Evolutionary conservation across 2,113 vertebrate species (phyloP).

Genomic region (Andinoacara biseriatus): DNA sequence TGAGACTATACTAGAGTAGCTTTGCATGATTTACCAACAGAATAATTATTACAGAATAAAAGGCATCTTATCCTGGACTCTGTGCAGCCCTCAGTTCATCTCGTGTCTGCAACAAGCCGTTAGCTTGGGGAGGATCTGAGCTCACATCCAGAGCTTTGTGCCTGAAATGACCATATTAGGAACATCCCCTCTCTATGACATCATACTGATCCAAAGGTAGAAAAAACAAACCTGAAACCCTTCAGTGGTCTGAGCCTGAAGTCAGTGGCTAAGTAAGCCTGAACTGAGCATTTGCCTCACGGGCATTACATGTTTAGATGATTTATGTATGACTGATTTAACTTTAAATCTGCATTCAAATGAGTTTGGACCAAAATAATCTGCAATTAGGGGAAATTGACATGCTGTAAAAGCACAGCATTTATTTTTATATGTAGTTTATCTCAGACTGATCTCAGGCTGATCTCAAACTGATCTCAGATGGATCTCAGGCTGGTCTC

Average conservation of each 20-base stretch:
- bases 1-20: too few relatives aligned
- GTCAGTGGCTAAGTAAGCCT: neutral
- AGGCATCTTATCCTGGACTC: neutral
- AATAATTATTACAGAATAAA: neutral
- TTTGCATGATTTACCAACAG: neutral
- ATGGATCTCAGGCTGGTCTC: too few relatives aligned
- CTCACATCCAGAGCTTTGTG: neutral
- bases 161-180: neutral
- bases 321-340: neutral
- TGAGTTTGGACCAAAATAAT: too few relatives aligned
- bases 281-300: accelerated
- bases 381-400: too few relatives aligned
- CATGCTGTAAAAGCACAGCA: too few relatives aligned
- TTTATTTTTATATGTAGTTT: neutral
- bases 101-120: neutral
- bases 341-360: too few relatives aligned
- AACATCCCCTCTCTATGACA: accelerated
- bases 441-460: too few relatives aligned
- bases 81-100: accelerated
- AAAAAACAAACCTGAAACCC: neutral
- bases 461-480: too few relatives aligned
- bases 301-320: neutral
- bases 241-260: neutral
- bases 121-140: too few relatives aligned
- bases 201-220: neutral